Conservation (phyloP, 2,888 invertebrate species). For the Macrosiphum euphorbiae region DNA sequence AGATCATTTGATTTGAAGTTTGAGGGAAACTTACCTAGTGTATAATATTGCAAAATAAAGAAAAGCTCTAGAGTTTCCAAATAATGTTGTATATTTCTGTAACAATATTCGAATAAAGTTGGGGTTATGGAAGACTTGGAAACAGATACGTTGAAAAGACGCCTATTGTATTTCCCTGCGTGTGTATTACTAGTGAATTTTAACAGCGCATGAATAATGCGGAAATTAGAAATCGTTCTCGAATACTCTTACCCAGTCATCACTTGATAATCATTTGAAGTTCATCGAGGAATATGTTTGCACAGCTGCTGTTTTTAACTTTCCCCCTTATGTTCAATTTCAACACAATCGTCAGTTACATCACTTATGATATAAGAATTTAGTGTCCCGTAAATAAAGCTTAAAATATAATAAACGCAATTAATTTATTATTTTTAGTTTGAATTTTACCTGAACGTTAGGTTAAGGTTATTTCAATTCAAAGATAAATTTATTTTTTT, state of each 20-base stretch:
- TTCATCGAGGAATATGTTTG: constrained; percentile 30
- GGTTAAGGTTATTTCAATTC: background rate
- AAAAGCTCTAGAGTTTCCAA: constrained; percentile 18
- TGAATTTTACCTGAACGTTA: background rate
- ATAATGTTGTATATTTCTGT: constrained; percentile 21
- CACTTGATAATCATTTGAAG: constrained; percentile 29
- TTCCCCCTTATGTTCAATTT: background rate
- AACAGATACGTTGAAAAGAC: background rate
- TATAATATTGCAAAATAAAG: constrained; percentile 38
- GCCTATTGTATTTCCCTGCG: constrained; percentile 15
- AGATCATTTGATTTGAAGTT: background rate
- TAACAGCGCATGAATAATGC: constrained; percentile 36
- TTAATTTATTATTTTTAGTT: constrained; percentile 1
- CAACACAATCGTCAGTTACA: background rate
- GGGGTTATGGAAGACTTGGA: background rate
- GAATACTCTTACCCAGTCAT: background rate
- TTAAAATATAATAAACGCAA: background rate
- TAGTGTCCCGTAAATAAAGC: background rate
- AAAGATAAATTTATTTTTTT: background rate
- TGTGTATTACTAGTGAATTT: background rate
- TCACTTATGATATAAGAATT: constrained; percentile 36
- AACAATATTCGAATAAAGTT: constrained; percentile 27
- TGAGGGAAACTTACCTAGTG: constrained; percentile 9
- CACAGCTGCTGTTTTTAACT: constrained; percentile 42
- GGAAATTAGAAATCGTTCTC: constrained; percentile 36